Base-by-base conservation (phyloP, 2,113 vertebrate species). In the Potamarius usumacintae region DNA sequence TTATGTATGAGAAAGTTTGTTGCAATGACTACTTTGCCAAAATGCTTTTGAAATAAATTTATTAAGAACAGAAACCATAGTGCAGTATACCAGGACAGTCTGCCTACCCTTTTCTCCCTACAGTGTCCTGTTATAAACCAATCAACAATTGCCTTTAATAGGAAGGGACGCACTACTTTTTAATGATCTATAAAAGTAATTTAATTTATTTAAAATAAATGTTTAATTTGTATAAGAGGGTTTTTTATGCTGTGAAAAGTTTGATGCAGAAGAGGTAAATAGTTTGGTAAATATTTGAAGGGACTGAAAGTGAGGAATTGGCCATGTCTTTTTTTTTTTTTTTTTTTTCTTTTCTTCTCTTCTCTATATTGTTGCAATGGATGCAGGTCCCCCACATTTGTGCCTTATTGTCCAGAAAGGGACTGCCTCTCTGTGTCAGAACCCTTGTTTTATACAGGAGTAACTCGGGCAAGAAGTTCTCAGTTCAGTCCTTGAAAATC, bases 171-270 rank as follows among this genome's bases (percentile, higher is more conserved):
- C 93, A 91, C 92, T 89, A 92, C 89, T 89, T 92, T 92, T 91
- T 90, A 90, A 94, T 80, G 92, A 95, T 93, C 91, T 92, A 94
- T 94, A 93, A 94, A 94, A 93, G 92, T 94, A 93, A 95, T 84
- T 95, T 96, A 95, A 96, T 95, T 96, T 95, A 95, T 95, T 96
- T 93, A 87, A 95, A 94, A 95, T 94, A 94, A 94, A 95, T 94
- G 91, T 94, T 94, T 95, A 92, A 94, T 95, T 95, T 95, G 92
- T 95, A 94, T 92, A 94, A 93, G 91, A 94, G 90, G 89, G 92
- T 93, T 95, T 94, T 94, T 90, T 94, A 95, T 93, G 93, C 89
- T 94, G 93, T 92, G 89, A 88, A 92, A 86, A 90, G 89, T 91
- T 92, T 92, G 94, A 94, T 91, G 89, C 80, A 90, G 74, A 57